phyloP scores from a whole-genome alignment of 2,797 vertebrate species.

The Ctenosaura bakeri region DNA sequence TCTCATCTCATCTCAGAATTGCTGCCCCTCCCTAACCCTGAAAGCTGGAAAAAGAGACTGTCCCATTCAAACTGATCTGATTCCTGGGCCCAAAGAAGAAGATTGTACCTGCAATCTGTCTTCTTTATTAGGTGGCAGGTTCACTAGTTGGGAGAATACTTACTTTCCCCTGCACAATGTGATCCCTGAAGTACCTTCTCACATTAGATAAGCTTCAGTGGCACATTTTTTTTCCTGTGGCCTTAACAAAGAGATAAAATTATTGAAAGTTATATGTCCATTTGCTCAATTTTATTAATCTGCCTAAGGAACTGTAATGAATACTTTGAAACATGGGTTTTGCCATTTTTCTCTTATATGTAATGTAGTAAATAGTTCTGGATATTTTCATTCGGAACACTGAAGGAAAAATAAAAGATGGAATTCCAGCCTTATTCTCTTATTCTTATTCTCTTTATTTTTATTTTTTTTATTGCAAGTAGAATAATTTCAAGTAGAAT shows the following conservation, averaged over 20 bases:
- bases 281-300: not conserved
- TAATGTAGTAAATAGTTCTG: not conserved
- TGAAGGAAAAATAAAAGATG: not conserved
- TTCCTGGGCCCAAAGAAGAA: not conserved
- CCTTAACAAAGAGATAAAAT: not conserved
- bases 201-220: not conserved
- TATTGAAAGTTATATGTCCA: not conserved
- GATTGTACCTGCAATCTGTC: not conserved
- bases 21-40: too few species aligned
- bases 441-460: not conserved
- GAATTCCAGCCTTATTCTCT: not conserved
- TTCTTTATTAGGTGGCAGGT: not conserved
- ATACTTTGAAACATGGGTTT: not conserved
- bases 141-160: not conserved
- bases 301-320: not conserved
- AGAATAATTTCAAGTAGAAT: not conserved
- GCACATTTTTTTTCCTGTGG: not conserved
- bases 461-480: not conserved
- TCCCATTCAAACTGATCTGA: too few species aligned
- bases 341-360: not conserved
- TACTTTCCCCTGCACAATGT: not conserved
- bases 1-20: too few species aligned
- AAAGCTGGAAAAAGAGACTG: too few species aligned
- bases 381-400: not conserved
- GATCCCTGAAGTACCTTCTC: not conserved